Conservation (phyloP, 2,797 vertebrate genomes). For the Triplophysa bombifrons region DNA sequence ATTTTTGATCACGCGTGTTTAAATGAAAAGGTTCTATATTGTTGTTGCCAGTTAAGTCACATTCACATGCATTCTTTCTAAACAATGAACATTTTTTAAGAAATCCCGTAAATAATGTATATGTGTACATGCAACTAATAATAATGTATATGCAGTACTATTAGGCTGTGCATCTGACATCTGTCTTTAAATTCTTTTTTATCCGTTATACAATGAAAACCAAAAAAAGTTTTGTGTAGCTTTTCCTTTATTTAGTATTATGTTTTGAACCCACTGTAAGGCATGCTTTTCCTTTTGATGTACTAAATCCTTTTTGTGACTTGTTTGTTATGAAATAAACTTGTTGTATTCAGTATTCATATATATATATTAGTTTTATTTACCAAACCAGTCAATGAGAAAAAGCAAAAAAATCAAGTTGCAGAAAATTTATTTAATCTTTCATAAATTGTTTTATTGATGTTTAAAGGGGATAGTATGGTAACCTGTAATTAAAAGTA, state of each 20-base stretch:
- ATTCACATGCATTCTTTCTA: background rate
- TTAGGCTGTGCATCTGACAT: background rate
- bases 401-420: constrained; percentile 19
- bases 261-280: background rate
- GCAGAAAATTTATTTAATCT: constrained; percentile 21
- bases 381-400: background rate
- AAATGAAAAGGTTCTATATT: background rate
- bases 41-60: background rate
- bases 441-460: constrained; percentile 48
- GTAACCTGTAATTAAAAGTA: constrained; percentile 41
- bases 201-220: background rate
- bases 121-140: background rate
- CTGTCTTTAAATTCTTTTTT: background rate
- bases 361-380: background rate
- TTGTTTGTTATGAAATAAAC: constrained; percentile 41
- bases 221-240: constrained; percentile 13
- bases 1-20: background rate
- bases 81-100: background rate
- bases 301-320: constrained; percentile 3
- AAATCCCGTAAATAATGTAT: background rate
- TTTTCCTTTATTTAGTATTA: constrained; percentile 19
- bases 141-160: background rate
- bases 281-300: constrained; percentile 23
- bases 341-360: background rate
- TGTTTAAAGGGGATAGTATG: constrained; percentile 39